Evolutionary conservation across 2,888 invertebrate genomes (phyloP).

Genomic region (Resseliella maxima): DNA sequence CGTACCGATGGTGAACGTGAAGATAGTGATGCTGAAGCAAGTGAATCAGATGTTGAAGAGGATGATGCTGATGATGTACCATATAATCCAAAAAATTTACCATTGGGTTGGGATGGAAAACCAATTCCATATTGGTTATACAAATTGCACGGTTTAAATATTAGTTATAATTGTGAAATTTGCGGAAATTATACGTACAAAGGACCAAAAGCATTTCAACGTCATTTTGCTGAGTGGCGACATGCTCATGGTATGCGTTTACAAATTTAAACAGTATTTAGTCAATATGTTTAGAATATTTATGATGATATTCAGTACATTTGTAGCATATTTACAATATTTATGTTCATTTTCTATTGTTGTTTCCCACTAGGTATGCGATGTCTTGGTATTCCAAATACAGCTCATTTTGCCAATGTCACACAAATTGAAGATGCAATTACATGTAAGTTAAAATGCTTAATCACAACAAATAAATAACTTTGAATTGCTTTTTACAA

Average conservation of each 20-base stretch:
- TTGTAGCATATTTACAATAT: too few species aligned
- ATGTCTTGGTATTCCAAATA: constrained; percentile 98
- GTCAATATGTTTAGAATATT: too few species aligned
- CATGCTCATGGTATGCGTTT: constrained; percentile 95
- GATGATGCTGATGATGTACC: constrained; percentile 96
- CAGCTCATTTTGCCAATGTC: constrained; percentile 99
- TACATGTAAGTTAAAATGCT: constrained; percentile 74
- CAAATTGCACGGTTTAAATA: constrained; percentile 98
- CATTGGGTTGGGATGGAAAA: constrained; percentile 99
- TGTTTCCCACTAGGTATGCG: too few species aligned
- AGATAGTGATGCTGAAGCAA: constrained; percentile 90
- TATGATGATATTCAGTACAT: too few species aligned
- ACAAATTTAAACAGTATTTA: too few species aligned
- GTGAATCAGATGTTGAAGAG: constrained; percentile 81
- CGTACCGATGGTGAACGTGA: constrained; percentile 93
- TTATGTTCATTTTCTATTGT: too few species aligned
- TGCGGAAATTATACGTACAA: constrained; percentile 99
- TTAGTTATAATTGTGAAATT: constrained; percentile 98
- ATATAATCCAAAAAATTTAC: constrained; percentile 99
- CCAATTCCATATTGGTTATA: constrained; percentile 97
- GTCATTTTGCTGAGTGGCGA: constrained; percentile 96
- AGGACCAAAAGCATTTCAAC: constrained; percentile 99
- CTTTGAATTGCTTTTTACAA: constrained; percentile 32
- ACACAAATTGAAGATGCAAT: constrained; percentile 98
- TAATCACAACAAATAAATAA: too few species aligned